Percentiles rank a stretch among this genome's conserved stretches.
phyloP scores from a whole-genome alignment of 2,888 invertebrate genomes.

The Phaedon cochleariae region DNA sequence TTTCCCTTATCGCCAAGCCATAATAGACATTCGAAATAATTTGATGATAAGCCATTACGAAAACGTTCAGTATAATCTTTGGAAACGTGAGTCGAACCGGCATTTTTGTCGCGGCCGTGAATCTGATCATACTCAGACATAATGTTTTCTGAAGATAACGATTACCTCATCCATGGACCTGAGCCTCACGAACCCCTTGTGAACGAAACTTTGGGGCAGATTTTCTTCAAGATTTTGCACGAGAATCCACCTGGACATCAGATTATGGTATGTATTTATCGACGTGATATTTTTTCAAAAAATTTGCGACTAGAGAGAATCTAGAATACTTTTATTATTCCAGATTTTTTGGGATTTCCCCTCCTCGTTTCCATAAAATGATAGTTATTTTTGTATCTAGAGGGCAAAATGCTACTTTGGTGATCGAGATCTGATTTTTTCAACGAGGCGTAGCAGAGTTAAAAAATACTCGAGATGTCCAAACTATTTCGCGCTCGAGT shows the following conservation, averaged over 20 bases:
- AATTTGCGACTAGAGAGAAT: too few species aligned
- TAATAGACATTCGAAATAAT: not conserved
- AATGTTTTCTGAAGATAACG: slow-evolving; percentile 27
- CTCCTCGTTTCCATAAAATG: too few species aligned
- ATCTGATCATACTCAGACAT: not conserved
- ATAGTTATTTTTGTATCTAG: too few species aligned
- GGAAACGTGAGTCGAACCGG: not conserved
- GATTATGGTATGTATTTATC: slow-evolving; percentile 28
- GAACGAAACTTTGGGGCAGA: slow-evolving; percentile 31
- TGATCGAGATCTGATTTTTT: too few species aligned
- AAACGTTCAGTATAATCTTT: not conserved
- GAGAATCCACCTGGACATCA: slow-evolving; percentile 19
- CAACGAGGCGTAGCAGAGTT: too few species aligned
- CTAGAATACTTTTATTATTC: too few species aligned
- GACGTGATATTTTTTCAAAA: not conserved
- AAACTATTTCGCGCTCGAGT: too few species aligned
- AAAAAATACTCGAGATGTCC: too few species aligned
- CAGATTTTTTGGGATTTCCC: too few species aligned
- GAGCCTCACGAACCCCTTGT: slow-evolving; percentile 29
- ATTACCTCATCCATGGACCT: slow-evolving; percentile 31
- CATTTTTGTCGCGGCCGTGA: slow-evolving; percentile 16
- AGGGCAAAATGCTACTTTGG: too few species aligned
- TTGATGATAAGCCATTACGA: not conserved
- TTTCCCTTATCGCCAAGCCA: not conserved
- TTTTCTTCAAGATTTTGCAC: slow-evolving; percentile 25